Evolutionary conservation across 2,888 invertebrate genomes (phyloP).

Genomic region (Drosophila maculinotata): DNA sequence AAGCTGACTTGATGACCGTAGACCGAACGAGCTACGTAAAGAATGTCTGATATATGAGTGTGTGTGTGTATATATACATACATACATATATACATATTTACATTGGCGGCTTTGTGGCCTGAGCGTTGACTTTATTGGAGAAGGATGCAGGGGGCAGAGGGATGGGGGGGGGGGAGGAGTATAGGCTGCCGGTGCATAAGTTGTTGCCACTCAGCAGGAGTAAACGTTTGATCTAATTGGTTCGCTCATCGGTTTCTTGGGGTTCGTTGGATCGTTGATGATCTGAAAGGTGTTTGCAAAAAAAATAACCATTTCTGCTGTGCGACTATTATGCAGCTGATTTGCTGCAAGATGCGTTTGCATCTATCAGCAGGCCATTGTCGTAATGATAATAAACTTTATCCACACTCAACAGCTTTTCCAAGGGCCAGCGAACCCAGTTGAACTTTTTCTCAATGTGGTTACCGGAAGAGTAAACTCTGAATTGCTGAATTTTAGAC

Average conservation of each 20-base stretch:
- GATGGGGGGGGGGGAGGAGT: background rate
- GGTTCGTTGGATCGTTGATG: conserved; percentile 34
- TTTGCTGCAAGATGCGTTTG: conserved; percentile 15
- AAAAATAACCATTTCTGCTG: background rate
- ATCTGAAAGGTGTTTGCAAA: conserved; percentile 38
- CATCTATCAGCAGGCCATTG: conserved; percentile 34
- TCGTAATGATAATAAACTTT: conserved; percentile 16
- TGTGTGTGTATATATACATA: conserved; percentile 19
- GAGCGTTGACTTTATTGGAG: conserved; percentile 39
- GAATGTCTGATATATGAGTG: conserved; percentile 63
- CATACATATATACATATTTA: conserved; percentile 37
- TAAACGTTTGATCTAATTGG: conserved; percentile 82
- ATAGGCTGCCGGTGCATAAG: conserved; percentile 43
- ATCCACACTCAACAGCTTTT: background rate
- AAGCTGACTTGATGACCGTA: conserved; percentile 75
- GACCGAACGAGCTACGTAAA: conserved; percentile 62
- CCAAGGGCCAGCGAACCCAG: background rate
- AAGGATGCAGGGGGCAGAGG: background rate
- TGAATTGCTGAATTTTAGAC: background rate
- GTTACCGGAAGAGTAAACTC: background rate
- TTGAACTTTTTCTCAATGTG: background rate
- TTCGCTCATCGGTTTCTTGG: conserved; percentile 59
- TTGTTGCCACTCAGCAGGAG: conserved; percentile 77
- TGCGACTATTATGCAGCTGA: conserved; percentile 24
- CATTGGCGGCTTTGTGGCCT: conserved; percentile 55